A percentile compares a stretch with the other conserved stretches of the same genome.
phyloP scores from a whole-genome alignment of 2,888 invertebrate species.

The Rhynchonema sp. region DNA sequence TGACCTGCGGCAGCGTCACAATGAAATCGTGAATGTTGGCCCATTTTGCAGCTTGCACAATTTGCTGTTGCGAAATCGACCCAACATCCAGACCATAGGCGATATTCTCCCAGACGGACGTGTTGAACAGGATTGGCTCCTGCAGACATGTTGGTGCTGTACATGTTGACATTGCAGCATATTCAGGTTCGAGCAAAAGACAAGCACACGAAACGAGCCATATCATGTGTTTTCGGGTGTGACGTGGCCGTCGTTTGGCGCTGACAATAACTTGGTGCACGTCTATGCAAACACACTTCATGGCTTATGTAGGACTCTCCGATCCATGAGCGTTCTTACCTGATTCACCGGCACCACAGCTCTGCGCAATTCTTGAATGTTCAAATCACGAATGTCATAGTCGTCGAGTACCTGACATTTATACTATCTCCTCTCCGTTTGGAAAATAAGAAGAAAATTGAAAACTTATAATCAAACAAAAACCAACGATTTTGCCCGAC shows the following conservation, averaged over 20 bases:
- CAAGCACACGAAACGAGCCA: too few species aligned
- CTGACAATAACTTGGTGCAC: too few species aligned
- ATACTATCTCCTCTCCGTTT: too few species aligned
- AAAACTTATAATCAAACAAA: too few species aligned
- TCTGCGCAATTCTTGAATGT: not conserved
- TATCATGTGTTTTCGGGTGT: too few species aligned
- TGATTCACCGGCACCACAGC: not conserved
- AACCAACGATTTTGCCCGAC: not conserved
- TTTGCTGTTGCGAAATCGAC: not conserved
- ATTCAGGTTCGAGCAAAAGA: too few species aligned
- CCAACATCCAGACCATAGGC: not conserved
- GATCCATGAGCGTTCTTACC: too few species aligned
- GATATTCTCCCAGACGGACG: constrained; percentile 1
- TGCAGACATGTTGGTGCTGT: not conserved
- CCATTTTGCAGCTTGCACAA: not conserved
- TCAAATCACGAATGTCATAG: not conserved
- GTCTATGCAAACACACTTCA: too few species aligned
- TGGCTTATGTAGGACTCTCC: too few species aligned
- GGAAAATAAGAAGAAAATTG: too few species aligned
- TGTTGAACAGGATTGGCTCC: not conserved
- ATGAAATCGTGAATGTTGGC: constrained; percentile 5
- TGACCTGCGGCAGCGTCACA: not conserved
- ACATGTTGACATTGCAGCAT: too few species aligned
- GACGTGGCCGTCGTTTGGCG: too few species aligned
- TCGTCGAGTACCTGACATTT: not conserved